Conservation (phyloP, 2,888 invertebrate genomes). For the Tridacna gigas region DNA sequence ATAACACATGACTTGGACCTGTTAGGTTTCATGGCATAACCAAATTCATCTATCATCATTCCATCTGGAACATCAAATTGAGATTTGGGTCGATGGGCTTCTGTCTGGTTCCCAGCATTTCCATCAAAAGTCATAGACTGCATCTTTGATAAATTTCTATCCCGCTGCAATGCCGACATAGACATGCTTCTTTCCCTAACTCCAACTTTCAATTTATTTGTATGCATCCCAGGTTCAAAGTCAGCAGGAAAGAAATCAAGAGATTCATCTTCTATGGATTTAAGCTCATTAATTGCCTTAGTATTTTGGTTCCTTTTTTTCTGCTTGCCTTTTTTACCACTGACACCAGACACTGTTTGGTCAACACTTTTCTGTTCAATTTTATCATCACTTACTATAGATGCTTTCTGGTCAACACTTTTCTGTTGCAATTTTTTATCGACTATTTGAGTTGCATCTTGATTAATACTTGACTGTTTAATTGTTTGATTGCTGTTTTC, state of each 20-base stretch:
- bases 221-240: neutral
- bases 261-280: neutral
- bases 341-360: neutral
- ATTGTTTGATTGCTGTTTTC: neutral
- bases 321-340: neutral
- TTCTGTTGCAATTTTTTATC: conserved; percentile 14
- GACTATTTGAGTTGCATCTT: neutral
- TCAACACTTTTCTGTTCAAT: conserved; percentile 16
- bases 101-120: neutral
- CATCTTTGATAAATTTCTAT: conserved; percentile 1
- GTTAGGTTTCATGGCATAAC: conserved; percentile 43
- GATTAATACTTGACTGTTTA: neutral
- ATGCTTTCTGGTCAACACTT: neutral
- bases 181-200: conserved; percentile 23
- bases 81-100: conserved; percentile 14
- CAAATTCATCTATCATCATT: conserved; percentile 42
- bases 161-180: conserved; percentile 10
- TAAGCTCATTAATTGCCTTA: neutral
- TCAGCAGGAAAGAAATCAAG: neutral
- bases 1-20: conserved; percentile 60
- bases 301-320: neutral
- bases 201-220: neutral
- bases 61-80: conserved; percentile 29
- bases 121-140: neutral
- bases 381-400: conserved; percentile 14